A percentile compares a stretch with the other conserved stretches of the same genome.
phyloP scores from a whole-genome alignment of 1,140 invertebrate genomes.

The Cotesia glomerata region DNA sequence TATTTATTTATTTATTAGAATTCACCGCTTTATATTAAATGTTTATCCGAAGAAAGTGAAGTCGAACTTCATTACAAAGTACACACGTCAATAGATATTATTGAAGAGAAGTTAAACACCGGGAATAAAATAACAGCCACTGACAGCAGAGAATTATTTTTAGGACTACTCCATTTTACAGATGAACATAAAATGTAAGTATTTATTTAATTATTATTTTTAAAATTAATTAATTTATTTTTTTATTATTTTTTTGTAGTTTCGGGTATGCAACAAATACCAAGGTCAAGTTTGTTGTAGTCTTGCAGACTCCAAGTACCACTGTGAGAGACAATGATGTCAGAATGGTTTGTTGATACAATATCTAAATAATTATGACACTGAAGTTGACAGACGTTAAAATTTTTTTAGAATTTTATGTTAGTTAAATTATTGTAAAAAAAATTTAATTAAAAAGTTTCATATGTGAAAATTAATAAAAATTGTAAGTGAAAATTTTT shows the following conservation, averaged over 20 bases:
- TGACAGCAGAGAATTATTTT: constrained; percentile 85
- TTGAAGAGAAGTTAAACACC: constrained; percentile 86
- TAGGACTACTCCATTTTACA: constrained; percentile 91
- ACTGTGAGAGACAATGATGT: constrained; percentile 93
- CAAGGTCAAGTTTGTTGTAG: constrained; percentile 92
- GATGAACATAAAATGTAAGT: constrained; percentile 95
- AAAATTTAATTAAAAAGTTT: too few relatives aligned
- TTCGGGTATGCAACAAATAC: constrained; percentile 99
- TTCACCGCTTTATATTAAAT: constrained; percentile 87
- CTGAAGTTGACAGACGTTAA: too few relatives aligned
- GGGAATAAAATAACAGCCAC: constrained; percentile 68
- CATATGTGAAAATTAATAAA: too few relatives aligned
- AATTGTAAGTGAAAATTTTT: too few relatives aligned
- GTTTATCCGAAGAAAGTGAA: constrained; percentile 75
- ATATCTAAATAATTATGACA: constrained; percentile 8
- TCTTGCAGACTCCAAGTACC: constrained; percentile 89
- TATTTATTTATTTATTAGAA: constrained; percentile 70
- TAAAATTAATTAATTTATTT: not conserved
- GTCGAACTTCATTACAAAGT: constrained; percentile 92
- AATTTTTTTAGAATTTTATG: too few relatives aligned
- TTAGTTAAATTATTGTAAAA: too few relatives aligned
- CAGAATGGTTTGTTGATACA: constrained; percentile 72
- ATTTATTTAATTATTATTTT: not conserved
- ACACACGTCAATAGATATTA: constrained; percentile 91
- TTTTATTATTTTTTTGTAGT: constrained; percentile 63